Evolutionary conservation across 2,888 invertebrate species (phyloP), one percentile per base, ranked within the genome.

Genomic region (Ochropacha duplaris): DNA sequence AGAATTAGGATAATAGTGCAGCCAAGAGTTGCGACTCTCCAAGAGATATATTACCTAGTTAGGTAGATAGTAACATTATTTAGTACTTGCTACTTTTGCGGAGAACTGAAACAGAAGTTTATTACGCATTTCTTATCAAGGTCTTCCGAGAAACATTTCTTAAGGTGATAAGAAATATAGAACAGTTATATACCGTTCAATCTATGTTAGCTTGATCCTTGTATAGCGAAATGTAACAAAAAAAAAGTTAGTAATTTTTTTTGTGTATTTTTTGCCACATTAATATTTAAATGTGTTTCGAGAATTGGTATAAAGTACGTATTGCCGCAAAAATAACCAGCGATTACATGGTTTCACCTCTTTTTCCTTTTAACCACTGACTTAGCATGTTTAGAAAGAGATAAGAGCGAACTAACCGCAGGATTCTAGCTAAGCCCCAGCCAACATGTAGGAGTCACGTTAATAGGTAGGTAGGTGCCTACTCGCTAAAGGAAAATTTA

Each of bases 291-390:
- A 39, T 19, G 19, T 36, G 14, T 44, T 44, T 19, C 1, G 6
- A 19, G 44, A 44, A 44, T 44, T 44, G 44, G 19, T 44, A 44
- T 16, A 44, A 44, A 44, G 19, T 1, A n/a, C n/a, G 5, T 19
- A 44, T 44, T 16, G 44, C 19, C 9, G 19, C 44, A 9, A 44
- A 44, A 44, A 19, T 19, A 19, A 4, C 6, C 9, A 9, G 44
- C 19, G 44, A 44, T n/a, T 16, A 16, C 16, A 16, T 9, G 28
- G 8, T 39, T 19, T 44, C 19, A 44, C 19, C 44, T 44, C 44
- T 19, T 39, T 39, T 44, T 44, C 44, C 44, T 51, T 51, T 51
- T 28, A 52, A 52, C 52, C 52, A 31, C 52, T 22, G 31, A 52
- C 52, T 52, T 52, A 31, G 31, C 12, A 44, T 9, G 44, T 44